Base-by-base conservation (phyloP, 2,888 invertebrate genomes). In the Gari tellinella region DNA sequence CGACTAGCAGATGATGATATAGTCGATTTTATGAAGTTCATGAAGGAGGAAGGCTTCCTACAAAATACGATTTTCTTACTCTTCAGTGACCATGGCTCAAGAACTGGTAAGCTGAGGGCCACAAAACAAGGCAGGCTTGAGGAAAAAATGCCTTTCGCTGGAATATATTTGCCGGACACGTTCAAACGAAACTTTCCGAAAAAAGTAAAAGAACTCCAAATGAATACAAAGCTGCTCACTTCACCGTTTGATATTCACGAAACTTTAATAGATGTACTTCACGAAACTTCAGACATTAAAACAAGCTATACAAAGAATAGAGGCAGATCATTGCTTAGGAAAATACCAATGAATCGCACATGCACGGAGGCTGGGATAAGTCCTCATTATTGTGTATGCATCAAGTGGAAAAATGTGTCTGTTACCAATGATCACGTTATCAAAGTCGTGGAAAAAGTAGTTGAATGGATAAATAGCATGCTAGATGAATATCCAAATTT, bases 371-470 rank as follows among this genome's bases (percentile, higher is more conserved):
- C 98, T 0, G 96, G 95, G 62, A 96, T 99, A 67, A 97, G 97
- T 89, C 95, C 97, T 0, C 98, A 99, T 90, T 99, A 98, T 98
- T 99, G 99, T 90, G 95, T 97, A 0, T 99, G 99, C 89, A 93
- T 98, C 0, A 94, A 94, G 15, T 98, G 98, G 98, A 92, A 94
- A 75, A 93, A 94, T 57, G 92, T 97, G 0, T 91, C 94, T 0
- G 69, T 92, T 0, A 88, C n/a, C n/a, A n/a, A 92, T 0, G 93
- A 94, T 46, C 88, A 94, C 12, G 94, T 94, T 12, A 72, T 89
- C 1, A 92, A 93, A 26, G 94, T 95, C 0, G 95, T 94, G 0
- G 49, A 79, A 25, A 83, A 88, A 2, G 86, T 92, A 7, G 83
- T 93, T 10, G 81, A 87, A 26, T 86, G 0, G 85, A 92, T 0